Percentiles rank a stretch among this genome's conserved stretches.
These are phyloP conservation scores for Ammodytes marinus DNA, from an alignment of 2,113 vertebrate genomes.

Conservation along the genomic window DNA sequence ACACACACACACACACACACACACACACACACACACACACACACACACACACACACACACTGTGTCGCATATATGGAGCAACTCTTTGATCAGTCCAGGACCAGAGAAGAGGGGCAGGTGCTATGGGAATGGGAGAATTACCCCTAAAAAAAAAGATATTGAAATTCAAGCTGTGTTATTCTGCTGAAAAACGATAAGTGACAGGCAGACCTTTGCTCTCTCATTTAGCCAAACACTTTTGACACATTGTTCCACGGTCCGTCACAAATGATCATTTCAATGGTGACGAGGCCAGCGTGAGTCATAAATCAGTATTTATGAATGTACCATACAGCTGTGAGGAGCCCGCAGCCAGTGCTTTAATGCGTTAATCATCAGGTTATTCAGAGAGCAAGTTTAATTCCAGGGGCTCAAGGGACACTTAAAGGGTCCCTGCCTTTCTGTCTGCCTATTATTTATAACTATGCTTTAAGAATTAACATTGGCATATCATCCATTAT, in stretches of 20 bases:
- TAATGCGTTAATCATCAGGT: slow-evolving; percentile 63
- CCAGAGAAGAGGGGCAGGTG: too few relatives aligned
- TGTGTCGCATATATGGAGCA: too few relatives aligned
- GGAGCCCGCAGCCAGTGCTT: slow-evolving; percentile 46
- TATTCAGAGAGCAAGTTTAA: slow-evolving; percentile 62
- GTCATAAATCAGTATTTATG: slow-evolving; percentile 63
- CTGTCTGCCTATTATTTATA: slow-evolving; percentile 43
- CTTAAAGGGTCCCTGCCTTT: neutral
- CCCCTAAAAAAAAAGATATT: slow-evolving; percentile 18
- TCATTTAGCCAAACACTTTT: slow-evolving; percentile 48
- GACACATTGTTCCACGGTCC: slow-evolving; percentile 51
- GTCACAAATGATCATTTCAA: slow-evolving; percentile 56
- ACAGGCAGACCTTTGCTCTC: slow-evolving; percentile 59
- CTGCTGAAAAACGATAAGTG: slow-evolving; percentile 27
- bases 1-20: too few relatives aligned
- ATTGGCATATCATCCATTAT: slow-evolving; percentile 15
- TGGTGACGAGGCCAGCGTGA: slow-evolving; percentile 10
- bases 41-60: too few relatives aligned
- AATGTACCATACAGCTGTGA: slow-evolving; percentile 19
- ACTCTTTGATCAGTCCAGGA: too few relatives aligned
- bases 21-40: too few relatives aligned
- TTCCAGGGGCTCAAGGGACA: slow-evolving; percentile 48
- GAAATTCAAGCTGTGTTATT: slow-evolving; percentile 9
- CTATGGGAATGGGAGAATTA: neutral
- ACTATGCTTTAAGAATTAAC: slow-evolving; percentile 38